Evolutionary conservation across 2,113 vertebrate species (phyloP), one percentile per base, ranked within the genome.

Genomic region (Rhabdomys dilectus): DNA sequence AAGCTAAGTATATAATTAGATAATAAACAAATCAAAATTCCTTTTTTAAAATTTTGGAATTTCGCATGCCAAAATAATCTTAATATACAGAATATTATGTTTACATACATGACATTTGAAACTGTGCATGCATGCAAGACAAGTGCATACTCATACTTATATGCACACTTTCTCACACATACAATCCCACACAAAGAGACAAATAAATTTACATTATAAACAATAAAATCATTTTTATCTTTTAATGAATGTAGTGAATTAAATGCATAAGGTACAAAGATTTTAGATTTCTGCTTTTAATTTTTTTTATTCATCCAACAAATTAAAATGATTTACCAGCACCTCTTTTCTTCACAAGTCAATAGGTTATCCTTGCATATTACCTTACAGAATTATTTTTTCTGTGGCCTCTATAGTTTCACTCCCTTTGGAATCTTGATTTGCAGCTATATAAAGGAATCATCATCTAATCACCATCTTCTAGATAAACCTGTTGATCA

Each of bases 1-100:
- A 98, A 93, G 94, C 82, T 95, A 98, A 97, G 91, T 97, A 96
- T n/a, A 88, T 68, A 97, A 95, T 95, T 96, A 97, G 75, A 93
- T 62, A 95, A 97, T 96, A 96, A 97, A 97, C 97, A 94, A 51
- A 66, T 96, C 91, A 97, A 98, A 97, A 96, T 97, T 95, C 9
- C 11, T 36, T 96, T 98, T 98, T 97, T 77, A 17, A 95, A 97
- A 97, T 97, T 77, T 91, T 94, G 39, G 78, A 84, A 89, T 91
- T 98, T 97, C 53, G 95, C 81, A 62, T 93, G 75, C 62, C 95
- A 87, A 95, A 91, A 94, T 16, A 6, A 31, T 93, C 29, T 9
- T 19, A 88, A 11, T 21, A 91, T 90, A 95, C 11, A 78, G 81
- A 96, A 91, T 92, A 94, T 58, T 76, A 93, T 94, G 84, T 93